Evolutionary conservation across 2,888 invertebrate species (phyloP).

Genomic region (Lampropteryx suffumata): DNA sequence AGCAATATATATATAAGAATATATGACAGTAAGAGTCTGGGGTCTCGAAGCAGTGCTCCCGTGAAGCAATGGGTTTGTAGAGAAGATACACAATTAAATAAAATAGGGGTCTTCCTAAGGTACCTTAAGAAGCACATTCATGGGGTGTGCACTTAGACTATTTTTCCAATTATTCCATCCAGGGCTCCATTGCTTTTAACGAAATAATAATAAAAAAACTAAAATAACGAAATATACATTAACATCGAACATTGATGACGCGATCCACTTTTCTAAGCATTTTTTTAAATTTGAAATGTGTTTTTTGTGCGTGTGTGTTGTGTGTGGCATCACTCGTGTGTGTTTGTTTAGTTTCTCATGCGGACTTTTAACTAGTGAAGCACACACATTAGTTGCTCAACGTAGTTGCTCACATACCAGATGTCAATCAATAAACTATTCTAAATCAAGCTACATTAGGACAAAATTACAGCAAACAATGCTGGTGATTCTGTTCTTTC

Average conservation of each 20-base stretch:
- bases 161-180: slow-evolving; percentile 62
- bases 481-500: no score
- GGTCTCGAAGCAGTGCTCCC: slow-evolving; percentile 76
- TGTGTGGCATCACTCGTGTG: slow-evolving; percentile 57
- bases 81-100: slow-evolving; percentile 62
- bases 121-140: slow-evolving; percentile 80
- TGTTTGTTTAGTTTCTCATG: slow-evolving; percentile 61
- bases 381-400: slow-evolving; percentile 71
- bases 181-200: slow-evolving; percentile 70
- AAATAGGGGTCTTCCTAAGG: slow-evolving; percentile 65
- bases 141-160: slow-evolving; percentile 79
- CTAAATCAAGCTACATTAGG: slow-evolving; percentile 48
- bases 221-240: slow-evolving; percentile 47
- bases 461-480: slow-evolving; percentile 55
- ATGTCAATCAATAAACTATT: slow-evolving; percentile 48
- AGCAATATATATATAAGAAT: slow-evolving; percentile 55
- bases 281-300: slow-evolving; percentile 39
- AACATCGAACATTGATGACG: slow-evolving; percentile 62
- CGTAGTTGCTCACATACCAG: slow-evolving; percentile 81
- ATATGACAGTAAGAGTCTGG: slow-evolving; percentile 60
- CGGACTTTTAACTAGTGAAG: slow-evolving; percentile 66
- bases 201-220: slow-evolving; percentile 47
- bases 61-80: slow-evolving; percentile 69
- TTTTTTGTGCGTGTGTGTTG: slow-evolving; percentile 51
- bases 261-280: slow-evolving; percentile 39